These are phyloP conservation scores for Epsilonema sp. DNA, from an alignment of 2,888 invertebrate species.

Conservation along the genomic window DNA sequence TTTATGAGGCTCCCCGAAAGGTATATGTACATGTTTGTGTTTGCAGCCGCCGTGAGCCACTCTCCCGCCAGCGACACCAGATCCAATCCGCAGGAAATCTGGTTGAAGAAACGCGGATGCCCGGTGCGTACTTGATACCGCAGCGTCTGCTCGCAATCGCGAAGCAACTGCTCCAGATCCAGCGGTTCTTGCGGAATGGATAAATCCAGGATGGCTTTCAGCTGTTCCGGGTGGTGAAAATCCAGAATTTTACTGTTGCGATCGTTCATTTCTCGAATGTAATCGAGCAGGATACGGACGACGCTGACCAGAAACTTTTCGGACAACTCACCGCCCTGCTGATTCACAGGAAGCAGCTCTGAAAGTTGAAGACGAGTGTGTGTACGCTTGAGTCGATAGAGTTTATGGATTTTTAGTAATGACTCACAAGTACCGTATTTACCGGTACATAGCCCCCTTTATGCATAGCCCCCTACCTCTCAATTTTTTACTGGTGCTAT, in stretches of 20 bases:
- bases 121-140: constrained; percentile 36
- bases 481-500: too few relatives aligned
- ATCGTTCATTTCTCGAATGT: constrained; percentile 44
- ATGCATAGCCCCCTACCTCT: too few relatives aligned
- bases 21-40: too few relatives aligned
- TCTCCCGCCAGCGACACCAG: constrained; percentile 90
- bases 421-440: too few relatives aligned
- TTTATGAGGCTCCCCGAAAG: too few relatives aligned
- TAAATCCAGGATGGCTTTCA: constrained; percentile 64
- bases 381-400: too few relatives aligned
- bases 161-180: constrained; percentile 64
- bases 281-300: constrained; percentile 52
- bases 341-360: too few relatives aligned
- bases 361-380: too few relatives aligned
- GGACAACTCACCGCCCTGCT: too few relatives aligned
- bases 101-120: constrained; percentile 96
- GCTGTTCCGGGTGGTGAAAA: constrained; percentile 84
- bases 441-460: too few relatives aligned
- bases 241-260: constrained; percentile 52
- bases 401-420: too few relatives aligned
- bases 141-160: constrained; percentile 71
- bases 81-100: constrained; percentile 84
- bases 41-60: constrained; percentile 93
- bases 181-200: constrained; percentile 68
- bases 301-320: background rate